Evolutionary conservation across 2,888 invertebrate species (phyloP).

Genomic region (Rhagonycha fulva): DNA sequence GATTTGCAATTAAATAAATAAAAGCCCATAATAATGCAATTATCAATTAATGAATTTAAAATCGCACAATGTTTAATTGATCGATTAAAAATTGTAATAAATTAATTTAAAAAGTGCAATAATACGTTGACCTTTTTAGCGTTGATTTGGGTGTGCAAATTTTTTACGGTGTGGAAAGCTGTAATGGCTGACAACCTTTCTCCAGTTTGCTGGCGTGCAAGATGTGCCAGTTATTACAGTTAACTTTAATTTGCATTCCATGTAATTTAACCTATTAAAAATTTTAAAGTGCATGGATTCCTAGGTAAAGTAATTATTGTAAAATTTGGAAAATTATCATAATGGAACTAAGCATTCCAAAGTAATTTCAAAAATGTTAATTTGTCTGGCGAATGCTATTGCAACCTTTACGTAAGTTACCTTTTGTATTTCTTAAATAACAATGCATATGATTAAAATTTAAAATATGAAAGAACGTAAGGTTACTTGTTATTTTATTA

Average conservation of each 20-base stretch:
- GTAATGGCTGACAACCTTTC: background rate
- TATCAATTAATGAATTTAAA: background rate
- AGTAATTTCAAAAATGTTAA: background rate
- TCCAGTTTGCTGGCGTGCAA: background rate
- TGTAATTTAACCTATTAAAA: background rate
- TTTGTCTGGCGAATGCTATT: background rate
- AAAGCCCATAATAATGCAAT: background rate
- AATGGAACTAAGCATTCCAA: background rate
- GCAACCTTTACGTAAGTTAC: background rate
- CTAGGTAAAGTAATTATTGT: background rate
- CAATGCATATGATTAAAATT: background rate
- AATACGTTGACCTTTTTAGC: background rate
- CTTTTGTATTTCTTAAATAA: background rate
- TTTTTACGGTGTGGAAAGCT: background rate
- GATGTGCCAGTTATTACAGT: background rate
- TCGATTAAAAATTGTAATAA: background rate
- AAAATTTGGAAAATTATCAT: background rate
- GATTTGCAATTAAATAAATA: background rate
- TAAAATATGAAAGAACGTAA: background rate
- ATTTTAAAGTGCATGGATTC: background rate
- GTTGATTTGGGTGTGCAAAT: background rate
- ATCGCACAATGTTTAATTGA: background rate
- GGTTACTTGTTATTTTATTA: background rate
- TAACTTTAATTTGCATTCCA: background rate
- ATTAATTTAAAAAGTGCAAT: background rate